phyloP scores from a whole-genome alignment of 2,113 vertebrate genomes.

The Salvator merianae region DNA sequence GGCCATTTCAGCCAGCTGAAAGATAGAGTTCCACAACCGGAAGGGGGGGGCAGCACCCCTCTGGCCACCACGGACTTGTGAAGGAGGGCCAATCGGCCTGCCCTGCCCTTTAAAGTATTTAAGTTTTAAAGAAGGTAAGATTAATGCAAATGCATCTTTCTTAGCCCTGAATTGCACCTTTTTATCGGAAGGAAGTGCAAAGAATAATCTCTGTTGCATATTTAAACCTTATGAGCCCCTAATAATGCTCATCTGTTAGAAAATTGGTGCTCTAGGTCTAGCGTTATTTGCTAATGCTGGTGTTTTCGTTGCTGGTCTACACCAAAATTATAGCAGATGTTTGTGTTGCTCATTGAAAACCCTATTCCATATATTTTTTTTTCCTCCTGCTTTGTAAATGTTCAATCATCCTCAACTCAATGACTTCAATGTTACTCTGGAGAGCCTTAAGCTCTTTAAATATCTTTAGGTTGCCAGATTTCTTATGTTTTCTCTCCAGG shows the following conservation, averaged over 20 bases:
- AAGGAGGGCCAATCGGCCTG: too few relatives aligned
- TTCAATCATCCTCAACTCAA: slow-evolving; percentile 68
- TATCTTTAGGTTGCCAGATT: slow-evolving; percentile 75
- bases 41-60: too few relatives aligned
- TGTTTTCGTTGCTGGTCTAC: slow-evolving; percentile 57
- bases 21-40: too few relatives aligned
- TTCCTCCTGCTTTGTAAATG: slow-evolving; percentile 58
- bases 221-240: background rate
- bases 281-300: slow-evolving; percentile 56
- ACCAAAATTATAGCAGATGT: slow-evolving; percentile 48
- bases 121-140: background rate
- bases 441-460: slow-evolving; percentile 71
- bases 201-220: background rate
- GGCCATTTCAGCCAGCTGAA: too few relatives aligned
- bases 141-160: background rate
- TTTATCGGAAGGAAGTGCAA: background rate
- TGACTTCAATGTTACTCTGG: slow-evolving; percentile 67
- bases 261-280: slow-evolving; percentile 44
- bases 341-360: slow-evolving; percentile 63
- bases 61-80: too few relatives aligned
- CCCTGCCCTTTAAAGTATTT: too few relatives aligned
- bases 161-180: background rate
- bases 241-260: background rate
- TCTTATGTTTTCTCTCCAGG: slow-evolving; percentile 70
- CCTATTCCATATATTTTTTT: background rate